These are phyloP conservation scores for Drosophila navojoa DNA, from an alignment of 1,140 invertebrate genomes.

Conservation along the genomic window DNA sequence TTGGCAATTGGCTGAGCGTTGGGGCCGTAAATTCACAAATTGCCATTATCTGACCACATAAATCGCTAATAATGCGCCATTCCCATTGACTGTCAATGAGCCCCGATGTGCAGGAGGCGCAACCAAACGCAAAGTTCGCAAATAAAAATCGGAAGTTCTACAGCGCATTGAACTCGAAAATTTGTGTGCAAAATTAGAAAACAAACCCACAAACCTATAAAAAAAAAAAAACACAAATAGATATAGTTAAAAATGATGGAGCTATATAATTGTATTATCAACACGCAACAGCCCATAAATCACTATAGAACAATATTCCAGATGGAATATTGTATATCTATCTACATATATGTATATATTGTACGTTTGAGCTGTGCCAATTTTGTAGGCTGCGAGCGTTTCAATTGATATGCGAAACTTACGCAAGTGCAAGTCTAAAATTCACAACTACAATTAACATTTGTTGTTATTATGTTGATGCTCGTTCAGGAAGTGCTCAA, in stretches of 20 bases:
- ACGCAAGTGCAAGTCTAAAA: slow-evolving; percentile 40
- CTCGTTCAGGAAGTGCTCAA: background rate
- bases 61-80: slow-evolving; percentile 64
- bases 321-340: background rate
- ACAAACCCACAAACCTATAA: slow-evolving; percentile 50
- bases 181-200: background rate
- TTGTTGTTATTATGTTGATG: slow-evolving; percentile 29
- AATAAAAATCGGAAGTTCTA: slow-evolving; percentile 61
- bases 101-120: slow-evolving; percentile 15
- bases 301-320: slow-evolving; percentile 1
- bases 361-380: slow-evolving; percentile 18
- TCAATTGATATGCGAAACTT: slow-evolving; percentile 56
- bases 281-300: slow-evolving; percentile 6
- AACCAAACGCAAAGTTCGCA: slow-evolving; percentile 12
- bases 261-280: background rate
- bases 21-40: slow-evolving; percentile 64
- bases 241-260: background rate
- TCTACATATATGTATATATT: background rate
- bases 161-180: slow-evolving; percentile 54
- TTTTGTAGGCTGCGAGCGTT: slow-evolving; percentile 50
- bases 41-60: slow-evolving; percentile 62
- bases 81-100: slow-evolving; percentile 61
- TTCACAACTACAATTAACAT: slow-evolving; percentile 44
- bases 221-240: background rate
- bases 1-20: slow-evolving; percentile 60